Evolutionary conservation across 2,113 vertebrate genomes (phyloP), one percentile per base, ranked within the genome.

Genomic region (Centropus unirufus): DNA sequence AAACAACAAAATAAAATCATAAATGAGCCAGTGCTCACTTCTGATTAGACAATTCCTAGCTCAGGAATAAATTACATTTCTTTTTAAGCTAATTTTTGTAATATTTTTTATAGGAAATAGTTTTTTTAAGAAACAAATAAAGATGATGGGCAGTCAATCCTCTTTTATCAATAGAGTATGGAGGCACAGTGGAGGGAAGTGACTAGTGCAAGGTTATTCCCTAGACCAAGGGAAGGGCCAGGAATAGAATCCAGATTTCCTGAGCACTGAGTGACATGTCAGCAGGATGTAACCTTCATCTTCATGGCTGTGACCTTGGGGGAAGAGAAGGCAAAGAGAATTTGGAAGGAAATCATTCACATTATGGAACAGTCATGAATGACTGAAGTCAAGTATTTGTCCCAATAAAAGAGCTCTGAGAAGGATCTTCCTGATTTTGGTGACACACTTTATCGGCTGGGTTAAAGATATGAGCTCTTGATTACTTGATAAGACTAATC

Each of bases 181-280:
- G 57, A 62, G 49, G 32, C 39, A 81, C 15, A 61, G 68, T 89
- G 36, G 13, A 52, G 73, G 83, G 69, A 92, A 95, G 87, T 79
- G 40, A 73, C 62, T 76, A 59, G 19, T 62, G 42, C 54, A 76
- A 83, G 74, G 47, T 44, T 84, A 89, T 83, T 83, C 83, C 72
- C 47, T 40, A 92, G 76, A 89, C 34, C 21, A 89, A 92, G 44
- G 44, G 61, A 91, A 93, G 39, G 80, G 61, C 69, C 83, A 89
- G 89, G 66, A 97, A 92, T 75, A 93, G 83, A 90, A 95, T 42
- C 49, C 77, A 54, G 66, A 91, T 84, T 96, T 95, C 87, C 95
- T 95, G 89, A 95, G 57, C 46, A 51, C 52, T 29, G 54, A 92
- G 69, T 66, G 90, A 92, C 61, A 75, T 51, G 62, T 52, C 86